Conservation (phyloP, 2,113 vertebrate genomes). For the Zosterops pallidus region DNA sequence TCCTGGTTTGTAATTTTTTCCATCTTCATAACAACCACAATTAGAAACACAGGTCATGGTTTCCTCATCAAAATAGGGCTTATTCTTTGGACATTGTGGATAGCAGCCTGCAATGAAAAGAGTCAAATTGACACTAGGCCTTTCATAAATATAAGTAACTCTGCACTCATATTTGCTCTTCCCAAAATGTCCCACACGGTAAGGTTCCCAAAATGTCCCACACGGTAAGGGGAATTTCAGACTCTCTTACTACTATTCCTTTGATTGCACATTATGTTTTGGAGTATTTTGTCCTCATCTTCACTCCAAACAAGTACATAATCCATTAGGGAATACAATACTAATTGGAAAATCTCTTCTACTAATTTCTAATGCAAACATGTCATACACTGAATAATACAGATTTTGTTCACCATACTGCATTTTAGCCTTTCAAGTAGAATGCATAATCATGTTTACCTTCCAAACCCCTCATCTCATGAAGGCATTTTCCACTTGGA, state of each 20-base stretch:
- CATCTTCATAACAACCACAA: conserved; percentile 82
- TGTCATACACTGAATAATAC: background rate
- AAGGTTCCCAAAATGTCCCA: background rate
- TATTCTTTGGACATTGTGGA: conserved; percentile 81
- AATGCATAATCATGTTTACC: conserved; percentile 71
- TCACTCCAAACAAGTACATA: background rate
- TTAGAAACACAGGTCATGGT: conserved; percentile 83
- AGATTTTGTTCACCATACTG: background rate
- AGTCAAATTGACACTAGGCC: background rate
- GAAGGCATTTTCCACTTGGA: conserved; percentile 81
- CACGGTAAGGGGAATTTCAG: background rate
- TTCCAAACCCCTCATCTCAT: conserved; percentile 82
- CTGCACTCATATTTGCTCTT: background rate
- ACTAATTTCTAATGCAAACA: background rate
- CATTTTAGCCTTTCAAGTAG: background rate
- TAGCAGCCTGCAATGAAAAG: conserved; percentile 83
- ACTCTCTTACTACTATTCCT: background rate
- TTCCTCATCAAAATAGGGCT: conserved; percentile 89
- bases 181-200: background rate
- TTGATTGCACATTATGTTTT: background rate
- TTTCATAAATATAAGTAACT: background rate
- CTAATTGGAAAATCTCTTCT: background rate
- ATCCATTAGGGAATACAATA: background rate
- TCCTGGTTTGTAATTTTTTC: conserved; percentile 75
- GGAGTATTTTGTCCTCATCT: background rate